Evolutionary conservation across 64 coral and sea anemone genomes (phyloP), one percentile per base, ranked within the genome.

Genomic region (Actinia equina): DNA sequence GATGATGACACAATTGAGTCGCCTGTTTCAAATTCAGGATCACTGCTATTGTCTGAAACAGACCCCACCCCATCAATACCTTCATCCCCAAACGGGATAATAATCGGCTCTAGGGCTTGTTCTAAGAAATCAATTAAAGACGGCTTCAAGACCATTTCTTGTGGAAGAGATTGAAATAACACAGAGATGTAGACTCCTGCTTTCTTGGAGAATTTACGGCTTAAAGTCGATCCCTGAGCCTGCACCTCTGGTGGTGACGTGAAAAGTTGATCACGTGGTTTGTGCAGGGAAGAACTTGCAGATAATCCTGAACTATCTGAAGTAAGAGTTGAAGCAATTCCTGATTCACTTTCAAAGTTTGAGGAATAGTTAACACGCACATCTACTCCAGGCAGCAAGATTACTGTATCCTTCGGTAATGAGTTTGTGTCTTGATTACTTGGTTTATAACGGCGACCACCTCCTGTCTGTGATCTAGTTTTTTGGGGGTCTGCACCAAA

Each of bases 101-200:
- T 92, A n/a, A 92, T 99, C 17, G 97, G 97, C 79, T 99, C 82
- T 14, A 99, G 30, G 7, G 97, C 93, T 51, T 91, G 93, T 4
- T 92, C 97, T 59, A 99, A 71, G 85, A 99, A 99, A 76, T 95
- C 93, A 18, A 99, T 83, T 46, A 99, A 77, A 37, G 90, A 89
- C 2, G 97, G 97, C 51, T 95, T 95, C 7, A 99, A 70, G 19
- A 99, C 88, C 97, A 99, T 99, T 86, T 99, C 94, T 14, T 99
- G 91, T 52, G 97, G 97, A 19, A 99, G 65, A 43, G 93, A 86
- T 64, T 99, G 97, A 53, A 99, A 92, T 12, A 92, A 89, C 43
- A 99, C 88, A 86, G 89, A 99, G 7, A 92, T 92, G 78, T 99
- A 99, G 7, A 99, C 87, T 7, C 93, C 88, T 3, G 93, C 97